Evolutionary conservation across 2,113 vertebrate species (phyloP), one percentile per base, ranked within the genome.

Genomic region (Gadus chalcogrammus): DNA sequence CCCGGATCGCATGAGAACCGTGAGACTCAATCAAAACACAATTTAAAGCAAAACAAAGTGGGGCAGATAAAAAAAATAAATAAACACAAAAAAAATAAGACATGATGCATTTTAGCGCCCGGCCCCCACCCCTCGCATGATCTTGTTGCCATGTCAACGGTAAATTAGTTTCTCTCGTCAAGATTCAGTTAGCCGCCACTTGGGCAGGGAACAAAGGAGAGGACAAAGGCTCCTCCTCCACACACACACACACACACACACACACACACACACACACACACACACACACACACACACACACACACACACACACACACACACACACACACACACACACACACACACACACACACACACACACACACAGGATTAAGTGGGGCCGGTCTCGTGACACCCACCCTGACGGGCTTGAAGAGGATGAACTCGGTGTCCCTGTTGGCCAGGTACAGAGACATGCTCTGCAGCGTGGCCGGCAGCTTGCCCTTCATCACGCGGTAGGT

Each of bases 351-450:
- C 31, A 31, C 31, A 31, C 31, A 31, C 31, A 31, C 31, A 31
- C 31, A 31, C 31, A 7, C 31, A 7, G 4, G 31, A 58, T 5
- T 17, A 58, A 58, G 55, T n/a, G 55, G 16, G 16, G 16, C 56
- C 15, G 16, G 56, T 6, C 56, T 65, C 28, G 52, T 20, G 64
- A 82, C 80, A 95, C 97, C 90, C 83, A 99, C 97, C 93, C 93
- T 91, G 24, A 99, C 95, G 17, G 97, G 97, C 78, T 98, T 99
- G 88, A 99, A 99, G 75, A 99, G 90, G 87, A 99, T 98, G 90
- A 98, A 95, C 85, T 99, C 97, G 0, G 97, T 99, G 52, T 99
- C 97, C 90, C 93, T 97, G 80, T 98, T 99, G 87, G 95, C 95
- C 53, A 99, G 86, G 82, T 99, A 99, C 73, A 99, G 85, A 0